Base-by-base conservation (phyloP, 2,797 vertebrate species). In the Argyrosomus regius region DNA sequence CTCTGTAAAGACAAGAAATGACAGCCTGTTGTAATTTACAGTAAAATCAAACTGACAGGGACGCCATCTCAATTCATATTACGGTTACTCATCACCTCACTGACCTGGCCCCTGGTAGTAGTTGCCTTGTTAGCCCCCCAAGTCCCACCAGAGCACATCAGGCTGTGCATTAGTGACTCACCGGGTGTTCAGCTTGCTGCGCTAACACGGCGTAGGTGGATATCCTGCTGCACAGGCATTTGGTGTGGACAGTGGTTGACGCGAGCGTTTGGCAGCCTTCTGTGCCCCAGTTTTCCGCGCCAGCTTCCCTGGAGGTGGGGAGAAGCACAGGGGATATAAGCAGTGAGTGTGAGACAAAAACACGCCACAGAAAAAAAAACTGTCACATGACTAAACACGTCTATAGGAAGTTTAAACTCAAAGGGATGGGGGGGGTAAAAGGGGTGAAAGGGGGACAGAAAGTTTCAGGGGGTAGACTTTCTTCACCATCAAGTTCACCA, bases 211-310 rank as follows among this genome's bases (percentile, higher is more conserved):
- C 97, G 86, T 98, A 99, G 93, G 97, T 99, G 92, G 98, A 97
- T 75, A 98, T 96, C 94, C 95, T 96, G 94, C 97, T 96, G 96
- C 98, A 99, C 92, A 97, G 97, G 94, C 98, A 99, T 96, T 98
- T 99, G 94, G 97, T 99, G 93, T 97, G 97, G 72, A 97, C 94
- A 31, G 97, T 93, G 81, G 97, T 96, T 70, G 97, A 98, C 83
- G 96, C 94, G 84, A 98, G 94, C 49, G 97, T 99, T 95, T 98
- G 97, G 96, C 98, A 99, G 96, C 96, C 97, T 93, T 98, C 97
- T 0, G 96, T 96, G 95, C 98, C 97, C 98, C 98, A 99, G 96
- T 97, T 97, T 93, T 97, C 97, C 17, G 96, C 95, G 87, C 96
- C 97, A 95, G 95, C 94, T 90, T 99, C 98, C 87, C 98, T 99